Evolutionary conservation across 2,113 vertebrate genomes (phyloP).

Genomic region (Bubo bubo): DNA sequence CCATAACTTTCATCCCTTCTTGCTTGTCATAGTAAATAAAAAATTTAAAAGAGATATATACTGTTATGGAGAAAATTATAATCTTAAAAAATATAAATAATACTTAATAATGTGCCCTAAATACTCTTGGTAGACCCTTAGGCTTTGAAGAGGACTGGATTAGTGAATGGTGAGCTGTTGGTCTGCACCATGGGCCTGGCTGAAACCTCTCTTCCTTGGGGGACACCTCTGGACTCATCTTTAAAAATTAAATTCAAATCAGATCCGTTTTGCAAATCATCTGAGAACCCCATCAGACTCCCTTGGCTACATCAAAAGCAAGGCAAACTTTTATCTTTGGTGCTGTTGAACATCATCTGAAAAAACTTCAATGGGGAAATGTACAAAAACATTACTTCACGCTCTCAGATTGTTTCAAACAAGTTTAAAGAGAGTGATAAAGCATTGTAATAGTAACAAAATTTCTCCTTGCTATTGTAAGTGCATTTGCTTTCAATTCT

Average conservation of each 20-base stretch:
- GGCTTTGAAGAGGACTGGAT: background rate
- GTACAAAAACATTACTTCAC: background rate
- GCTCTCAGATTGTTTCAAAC: background rate
- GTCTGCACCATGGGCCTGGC: background rate
- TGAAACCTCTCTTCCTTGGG: background rate
- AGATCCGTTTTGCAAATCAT: background rate
- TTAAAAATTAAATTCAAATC: background rate
- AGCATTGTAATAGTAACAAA: background rate
- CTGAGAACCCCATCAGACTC: background rate
- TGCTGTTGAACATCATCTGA: background rate
- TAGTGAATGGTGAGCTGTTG: background rate
- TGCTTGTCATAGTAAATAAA: background rate
- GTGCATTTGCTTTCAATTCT: background rate
- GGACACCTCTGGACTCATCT: background rate
- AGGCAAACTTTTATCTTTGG: background rate
- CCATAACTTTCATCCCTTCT: background rate
- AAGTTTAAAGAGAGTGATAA: background rate
- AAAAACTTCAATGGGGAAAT: background rate
- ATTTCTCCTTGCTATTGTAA: background rate
- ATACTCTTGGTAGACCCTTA: background rate
- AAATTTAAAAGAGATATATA: background rate
- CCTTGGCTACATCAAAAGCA: constrained; percentile 48
- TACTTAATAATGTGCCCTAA: background rate
- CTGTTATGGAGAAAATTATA: background rate
- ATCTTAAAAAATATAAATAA: background rate